Conservation (phyloP, 2,888 invertebrate genomes). For the Dione vanillae region DNA sequence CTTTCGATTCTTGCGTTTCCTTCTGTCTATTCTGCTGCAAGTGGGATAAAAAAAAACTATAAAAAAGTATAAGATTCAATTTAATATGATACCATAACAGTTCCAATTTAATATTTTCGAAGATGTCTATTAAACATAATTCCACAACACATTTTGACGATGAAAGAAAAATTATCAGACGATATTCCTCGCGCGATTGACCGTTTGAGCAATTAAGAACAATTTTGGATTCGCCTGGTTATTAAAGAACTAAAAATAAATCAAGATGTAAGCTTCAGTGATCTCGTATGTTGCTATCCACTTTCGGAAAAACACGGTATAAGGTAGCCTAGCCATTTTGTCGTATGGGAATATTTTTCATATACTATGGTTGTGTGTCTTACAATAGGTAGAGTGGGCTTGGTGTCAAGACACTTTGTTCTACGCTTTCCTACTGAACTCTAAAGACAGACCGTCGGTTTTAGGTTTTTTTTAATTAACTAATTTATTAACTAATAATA, state of each 20-base stretch:
- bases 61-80: too few relatives aligned
- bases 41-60: too few relatives aligned
- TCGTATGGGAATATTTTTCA: too few relatives aligned
- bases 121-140: slow-evolving; percentile 9
- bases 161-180: slow-evolving; percentile 36
- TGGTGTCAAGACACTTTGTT: too few relatives aligned
- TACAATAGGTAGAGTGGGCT: too few relatives aligned
- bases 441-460: too few relatives aligned
- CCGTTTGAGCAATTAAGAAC: slow-evolving; percentile 35
- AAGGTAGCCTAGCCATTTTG: not conserved
- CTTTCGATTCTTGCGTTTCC: too few relatives aligned
- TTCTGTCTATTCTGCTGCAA: too few relatives aligned
- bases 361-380: too few relatives aligned
- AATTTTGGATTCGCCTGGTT: slow-evolving; percentile 39
- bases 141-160: slow-evolving; percentile 31
- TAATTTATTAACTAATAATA: too few relatives aligned
- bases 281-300: not conserved
- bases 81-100: not conserved
- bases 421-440: too few relatives aligned
- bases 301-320: not conserved
- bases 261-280: slow-evolving; percentile 53
- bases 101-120: not conserved
- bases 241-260: slow-evolving; percentile 52
- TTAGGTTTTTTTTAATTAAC: too few relatives aligned
- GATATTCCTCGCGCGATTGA: slow-evolving; percentile 31